A percentile compares a stretch with the other conserved stretches of the same genome.
These are phyloP conservation scores for Cygnus olor DNA, from an alignment of 2,797 vertebrate species.

Conservation along the genomic window DNA sequence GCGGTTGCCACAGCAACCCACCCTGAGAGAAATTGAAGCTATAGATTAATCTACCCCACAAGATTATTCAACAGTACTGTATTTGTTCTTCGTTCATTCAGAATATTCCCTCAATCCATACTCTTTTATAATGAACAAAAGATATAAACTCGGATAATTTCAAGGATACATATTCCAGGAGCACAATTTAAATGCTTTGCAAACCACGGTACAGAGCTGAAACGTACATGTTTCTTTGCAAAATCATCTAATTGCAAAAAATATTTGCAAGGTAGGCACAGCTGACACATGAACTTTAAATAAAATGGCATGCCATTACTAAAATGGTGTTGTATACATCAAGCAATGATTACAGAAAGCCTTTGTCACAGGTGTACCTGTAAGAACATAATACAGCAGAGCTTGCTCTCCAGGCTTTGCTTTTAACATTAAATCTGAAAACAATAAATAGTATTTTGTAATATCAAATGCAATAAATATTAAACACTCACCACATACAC, in stretches of 20 bases:
- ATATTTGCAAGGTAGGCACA: slow-evolving; percentile 55
- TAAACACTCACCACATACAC: slow-evolving; percentile 85
- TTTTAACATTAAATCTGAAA: slow-evolving; percentile 48
- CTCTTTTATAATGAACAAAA: slow-evolving; percentile 69
- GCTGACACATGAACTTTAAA: slow-evolving; percentile 44
- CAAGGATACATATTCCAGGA: slow-evolving; percentile 54
- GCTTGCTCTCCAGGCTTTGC: slow-evolving; percentile 22
- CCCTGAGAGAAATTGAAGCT: slow-evolving; percentile 81
- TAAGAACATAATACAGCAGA: slow-evolving; percentile 34
- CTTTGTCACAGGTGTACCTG: slow-evolving; percentile 26
- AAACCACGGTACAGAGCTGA: slow-evolving; percentile 19
- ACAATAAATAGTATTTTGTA: slow-evolving; percentile 56
- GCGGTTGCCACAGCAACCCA: slow-evolving; percentile 84
- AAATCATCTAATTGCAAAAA: slow-evolving; percentile 58
- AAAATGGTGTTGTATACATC: slow-evolving; percentile 43
- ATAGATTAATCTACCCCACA: slow-evolving; percentile 83
- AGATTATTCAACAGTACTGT: slow-evolving; percentile 79
- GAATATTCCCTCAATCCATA: slow-evolving; percentile 75
- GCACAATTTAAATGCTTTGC: slow-evolving; percentile 52
- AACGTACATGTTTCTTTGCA: slow-evolving; percentile 11
- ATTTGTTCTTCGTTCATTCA: slow-evolving; percentile 79
- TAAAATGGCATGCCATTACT: slow-evolving; percentile 51
- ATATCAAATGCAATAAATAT: slow-evolving; percentile 54
- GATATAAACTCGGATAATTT: slow-evolving; percentile 65
- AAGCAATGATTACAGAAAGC: slow-evolving; percentile 20